These are phyloP conservation scores for Lycophotia porphyrea DNA, from an alignment of 2,888 invertebrate genomes.

Conservation along the genomic window DNA sequence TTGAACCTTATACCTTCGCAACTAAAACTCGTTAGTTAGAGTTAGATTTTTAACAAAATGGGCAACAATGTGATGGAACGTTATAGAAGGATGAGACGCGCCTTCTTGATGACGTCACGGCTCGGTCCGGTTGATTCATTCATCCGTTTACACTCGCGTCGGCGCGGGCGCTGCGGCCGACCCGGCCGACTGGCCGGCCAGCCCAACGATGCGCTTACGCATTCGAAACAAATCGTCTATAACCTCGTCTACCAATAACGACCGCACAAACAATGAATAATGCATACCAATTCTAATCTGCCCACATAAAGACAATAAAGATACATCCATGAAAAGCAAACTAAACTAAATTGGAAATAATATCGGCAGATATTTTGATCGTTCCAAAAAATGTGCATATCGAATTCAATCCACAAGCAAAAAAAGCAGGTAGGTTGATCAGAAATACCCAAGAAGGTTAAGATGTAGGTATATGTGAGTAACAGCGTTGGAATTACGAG, in stretches of 20 bases:
- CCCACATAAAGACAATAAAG: constrained; percentile 61
- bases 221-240: constrained; percentile 77
- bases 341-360: constrained; percentile 48
- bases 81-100: constrained; percentile 73
- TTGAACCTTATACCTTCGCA: background rate
- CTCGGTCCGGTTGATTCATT: constrained; percentile 80
- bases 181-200: constrained; percentile 33
- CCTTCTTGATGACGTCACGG: constrained; percentile 83
- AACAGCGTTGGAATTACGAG: constrained; percentile 41
- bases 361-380: constrained; percentile 15
- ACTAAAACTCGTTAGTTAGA: background rate
- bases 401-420: constrained; percentile 27
- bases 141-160: constrained; percentile 72
- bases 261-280: constrained; percentile 64
- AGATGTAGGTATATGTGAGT: constrained; percentile 29
- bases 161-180: constrained; percentile 43
- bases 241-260: constrained; percentile 77
- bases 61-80: constrained; percentile 69
- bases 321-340: constrained; percentile 44
- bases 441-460: constrained; percentile 39
- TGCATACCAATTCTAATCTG: constrained; percentile 59
- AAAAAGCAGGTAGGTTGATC: constrained; percentile 35
- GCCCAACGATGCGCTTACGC: constrained; percentile 78
- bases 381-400: constrained; percentile 40
- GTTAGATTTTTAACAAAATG: constrained; percentile 55